Base-by-base conservation (phyloP, 2,888 invertebrate genomes). In the Nephrocerus scutellatus region DNA sequence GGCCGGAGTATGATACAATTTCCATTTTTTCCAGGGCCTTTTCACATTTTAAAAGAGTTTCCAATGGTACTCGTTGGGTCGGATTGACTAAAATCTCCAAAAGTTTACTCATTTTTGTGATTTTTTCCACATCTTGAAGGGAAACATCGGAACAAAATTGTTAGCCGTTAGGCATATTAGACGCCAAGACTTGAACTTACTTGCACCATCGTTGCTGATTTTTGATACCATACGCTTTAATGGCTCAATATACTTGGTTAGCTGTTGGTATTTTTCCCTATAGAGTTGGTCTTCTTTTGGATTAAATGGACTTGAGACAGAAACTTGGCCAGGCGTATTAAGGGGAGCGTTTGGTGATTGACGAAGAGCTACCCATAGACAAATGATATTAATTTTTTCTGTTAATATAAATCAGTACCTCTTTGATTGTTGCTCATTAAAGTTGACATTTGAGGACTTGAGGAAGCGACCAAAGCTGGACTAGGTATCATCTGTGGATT, bases 191-290 rank as follows among this genome's bases (percentile, higher is more conserved):
- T 14, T 3, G 2, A 9, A 48, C 50, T 49, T 15, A 54, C 52
- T 59, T 14, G 52, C 76, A 47, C 87, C 87, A 63, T 89, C 89
- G 61, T 81, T 85, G 59, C 86, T 84, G 72, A 85, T 84, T 57
- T 83, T 77, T 36, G 86, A 82, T 50, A 96, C 89, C 86, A 93
- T 91, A 46, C 88, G 77, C 30, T 88, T 75, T 16, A 96, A 70
- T 1, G 95, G 92, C 56, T 93, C 95, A 50, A 95, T 90, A 62
- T 91, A 96, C 68, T 90, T 91, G 53, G 87, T 88, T 20, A 96
- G 74, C 59, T 93, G 90, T 20, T 89, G 80, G 43, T 93, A 85
- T 68, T 95, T 96, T 60, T 95, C 95, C 36, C 90, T 71, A 62
- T 95, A 96, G 1, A 86, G 83, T 38, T 87, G 87, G 55, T 95